Conservation (phyloP, 1,140 invertebrate genomes). For the Calliopsis andreniformis region DNA sequence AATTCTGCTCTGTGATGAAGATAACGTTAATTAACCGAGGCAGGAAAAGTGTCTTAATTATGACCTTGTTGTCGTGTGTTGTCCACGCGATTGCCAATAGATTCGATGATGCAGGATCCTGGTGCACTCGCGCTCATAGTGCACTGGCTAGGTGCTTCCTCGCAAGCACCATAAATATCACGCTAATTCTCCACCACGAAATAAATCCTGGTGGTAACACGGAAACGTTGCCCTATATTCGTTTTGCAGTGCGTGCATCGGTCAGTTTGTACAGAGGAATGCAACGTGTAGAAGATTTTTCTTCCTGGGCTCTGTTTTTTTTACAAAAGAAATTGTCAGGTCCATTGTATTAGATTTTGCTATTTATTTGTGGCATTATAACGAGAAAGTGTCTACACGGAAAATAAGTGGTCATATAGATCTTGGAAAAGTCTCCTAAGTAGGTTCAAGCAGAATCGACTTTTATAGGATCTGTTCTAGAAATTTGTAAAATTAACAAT, state of each 20-base stretch:
- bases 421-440: too few species aligned
- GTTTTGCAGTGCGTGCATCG: not conserved
- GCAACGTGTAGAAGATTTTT: not conserved
- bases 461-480: too few species aligned
- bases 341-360: too few species aligned
- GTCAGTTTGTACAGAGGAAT: slow-evolving; percentile 18
- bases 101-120: slow-evolving; percentile 19
- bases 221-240: slow-evolving; percentile 53
- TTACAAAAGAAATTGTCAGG: too few species aligned
- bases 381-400: too few species aligned
- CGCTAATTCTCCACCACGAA: slow-evolving; percentile 62
- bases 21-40: slow-evolving; percentile 23
- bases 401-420: too few species aligned
- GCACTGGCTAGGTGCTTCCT: too few species aligned
- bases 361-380: too few species aligned
- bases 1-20: not conserved
- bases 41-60: slow-evolving; percentile 35
- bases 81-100: not conserved
- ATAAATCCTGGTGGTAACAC: slow-evolving; percentile 59
- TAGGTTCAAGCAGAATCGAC: too few species aligned
- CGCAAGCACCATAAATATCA: slow-evolving; percentile 64
- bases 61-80: not conserved
- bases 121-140: not conserved
- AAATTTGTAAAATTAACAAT: too few species aligned
- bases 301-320: too few species aligned